Conservation (phyloP, 2,888 invertebrate genomes). For the Nomada goodeniana region DNA sequence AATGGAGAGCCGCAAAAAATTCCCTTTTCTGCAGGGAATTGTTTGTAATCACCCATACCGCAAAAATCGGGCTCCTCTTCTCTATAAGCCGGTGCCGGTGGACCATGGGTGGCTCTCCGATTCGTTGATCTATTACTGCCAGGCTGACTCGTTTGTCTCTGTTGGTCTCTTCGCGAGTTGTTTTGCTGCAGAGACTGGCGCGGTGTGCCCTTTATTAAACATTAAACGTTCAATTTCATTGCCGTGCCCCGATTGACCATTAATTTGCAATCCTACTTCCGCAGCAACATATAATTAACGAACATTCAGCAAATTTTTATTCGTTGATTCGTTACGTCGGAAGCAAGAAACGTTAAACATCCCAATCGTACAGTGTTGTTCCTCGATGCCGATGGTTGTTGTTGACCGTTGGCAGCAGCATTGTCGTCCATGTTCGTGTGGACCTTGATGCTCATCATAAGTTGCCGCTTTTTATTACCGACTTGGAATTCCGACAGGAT, state of each 20-base stretch:
- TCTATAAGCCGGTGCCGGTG: too few relatives aligned
- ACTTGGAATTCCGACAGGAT: constrained; percentile 58
- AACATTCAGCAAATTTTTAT: constrained; percentile 33
- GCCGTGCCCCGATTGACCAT: constrained; percentile 15
- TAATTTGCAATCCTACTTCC: constrained; percentile 25
- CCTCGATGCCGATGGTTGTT: not conserved
- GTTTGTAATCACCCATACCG: too few relatives aligned
- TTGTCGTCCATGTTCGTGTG: constrained; percentile 25
- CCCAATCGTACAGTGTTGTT: constrained; percentile 7
- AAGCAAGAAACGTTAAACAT: constrained; percentile 16
- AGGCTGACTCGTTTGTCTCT: not conserved
- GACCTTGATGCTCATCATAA: constrained; percentile 62
- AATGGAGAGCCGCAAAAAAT: too few relatives aligned
- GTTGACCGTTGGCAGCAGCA: not conserved
- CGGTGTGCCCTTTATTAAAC: not conserved
- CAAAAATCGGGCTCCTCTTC: too few relatives aligned
- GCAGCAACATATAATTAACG: constrained; percentile 24
- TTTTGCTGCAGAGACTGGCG: not conserved
- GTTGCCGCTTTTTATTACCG: constrained; percentile 39
- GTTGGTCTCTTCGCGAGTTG: not conserved
- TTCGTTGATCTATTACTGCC: not conserved
- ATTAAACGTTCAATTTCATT: constrained; percentile 37
- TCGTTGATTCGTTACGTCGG: constrained; percentile 26
- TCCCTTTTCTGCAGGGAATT: too few relatives aligned
- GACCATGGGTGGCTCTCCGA: not conserved